phyloP scores from a whole-genome alignment of 2,888 invertebrate species.

The Oligia fasciuncula region DNA sequence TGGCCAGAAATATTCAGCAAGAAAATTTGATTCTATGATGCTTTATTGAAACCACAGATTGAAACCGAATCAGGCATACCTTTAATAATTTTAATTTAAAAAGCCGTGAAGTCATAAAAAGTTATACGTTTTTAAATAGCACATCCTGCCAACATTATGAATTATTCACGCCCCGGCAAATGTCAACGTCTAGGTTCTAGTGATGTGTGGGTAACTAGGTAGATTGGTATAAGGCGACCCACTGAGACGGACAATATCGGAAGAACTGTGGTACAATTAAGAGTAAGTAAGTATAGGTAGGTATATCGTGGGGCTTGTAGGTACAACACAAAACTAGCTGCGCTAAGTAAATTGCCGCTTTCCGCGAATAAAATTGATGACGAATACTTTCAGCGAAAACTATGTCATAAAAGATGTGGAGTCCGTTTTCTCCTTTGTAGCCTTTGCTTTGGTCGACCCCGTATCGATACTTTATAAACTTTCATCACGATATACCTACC shows the following conservation, averaged over 20 bases:
- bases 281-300: background rate
- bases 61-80: constrained; percentile 26
- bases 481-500: background rate
- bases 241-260: background rate
- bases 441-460: background rate
- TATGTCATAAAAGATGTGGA: background rate
- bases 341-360: too few species aligned
- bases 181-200: background rate
- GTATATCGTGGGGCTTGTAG: background rate
- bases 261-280: background rate
- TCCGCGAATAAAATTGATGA: background rate
- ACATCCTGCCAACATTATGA: background rate
- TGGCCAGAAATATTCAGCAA: background rate
- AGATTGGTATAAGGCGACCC: background rate
- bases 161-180: constrained; percentile 18
- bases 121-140: constrained; percentile 18
- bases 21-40: constrained; percentile 5
- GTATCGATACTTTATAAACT: background rate
- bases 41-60: constrained; percentile 11
- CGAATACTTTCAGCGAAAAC: background rate
- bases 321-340: background rate
- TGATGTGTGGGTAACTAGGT: background rate
- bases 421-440: background rate
- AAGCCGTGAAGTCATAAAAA: constrained; percentile 44
- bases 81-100: constrained; percentile 24